Conservation (phyloP, 1,140 invertebrate genomes). For the Hylaeus volcanicus region DNA sequence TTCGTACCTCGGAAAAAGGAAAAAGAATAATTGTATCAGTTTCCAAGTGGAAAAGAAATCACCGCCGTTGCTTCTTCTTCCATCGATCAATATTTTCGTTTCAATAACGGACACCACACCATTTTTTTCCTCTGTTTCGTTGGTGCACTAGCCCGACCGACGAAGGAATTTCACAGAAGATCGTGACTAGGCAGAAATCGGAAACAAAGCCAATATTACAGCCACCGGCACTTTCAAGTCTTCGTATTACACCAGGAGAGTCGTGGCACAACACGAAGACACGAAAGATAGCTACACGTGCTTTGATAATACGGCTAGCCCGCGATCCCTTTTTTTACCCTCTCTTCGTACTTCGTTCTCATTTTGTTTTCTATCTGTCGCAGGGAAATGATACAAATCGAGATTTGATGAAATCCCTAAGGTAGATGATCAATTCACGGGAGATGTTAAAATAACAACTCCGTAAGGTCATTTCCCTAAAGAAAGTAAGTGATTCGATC, state of each 20-base stretch:
- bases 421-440: no score
- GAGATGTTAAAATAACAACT: no score
- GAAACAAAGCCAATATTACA: conserved; percentile 49
- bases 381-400: no score
- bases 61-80: neutral
- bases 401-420: no score
- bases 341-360: neutral
- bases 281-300: conserved; percentile 30
- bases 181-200: conserved; percentile 22
- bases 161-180: conserved; percentile 19
- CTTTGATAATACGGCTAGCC: conserved; percentile 6
- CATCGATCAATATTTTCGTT: conserved; percentile 7
- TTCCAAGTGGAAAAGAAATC: neutral
- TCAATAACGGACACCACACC: neutral
- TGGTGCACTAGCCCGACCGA: neutral
- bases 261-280: conserved; percentile 20
- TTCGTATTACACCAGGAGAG: conserved; percentile 20
- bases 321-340: neutral
- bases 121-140: neutral
- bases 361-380: no score
- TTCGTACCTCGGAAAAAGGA: no score
- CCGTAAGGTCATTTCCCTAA: no score
- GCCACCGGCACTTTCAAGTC: conserved; percentile 37
- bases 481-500: no score
- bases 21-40: neutral